phyloP scores from a whole-genome alignment of 2,113 vertebrate species.

The Sclerurus mexicanus region DNA sequence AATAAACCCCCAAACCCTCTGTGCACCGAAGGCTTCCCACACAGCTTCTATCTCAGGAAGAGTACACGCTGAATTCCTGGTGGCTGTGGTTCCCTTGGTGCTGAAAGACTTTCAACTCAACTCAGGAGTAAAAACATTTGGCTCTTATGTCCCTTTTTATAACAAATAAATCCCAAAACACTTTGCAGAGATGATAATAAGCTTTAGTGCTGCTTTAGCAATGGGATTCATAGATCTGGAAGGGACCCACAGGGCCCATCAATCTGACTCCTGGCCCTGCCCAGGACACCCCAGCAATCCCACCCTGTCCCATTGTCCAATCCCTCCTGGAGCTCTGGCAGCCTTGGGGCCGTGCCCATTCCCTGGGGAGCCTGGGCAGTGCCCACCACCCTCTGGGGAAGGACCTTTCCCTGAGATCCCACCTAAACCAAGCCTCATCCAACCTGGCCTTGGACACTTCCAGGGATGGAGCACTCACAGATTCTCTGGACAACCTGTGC shows the following conservation, averaged over 20 bases:
- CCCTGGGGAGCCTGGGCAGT: neutral
- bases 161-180: neutral
- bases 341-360: neutral
- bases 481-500: no score
- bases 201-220: neutral
- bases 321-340: neutral
- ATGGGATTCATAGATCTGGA: neutral
- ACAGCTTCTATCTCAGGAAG: neutral
- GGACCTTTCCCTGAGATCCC: rapidly evolving
- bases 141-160: neutral
- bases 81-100: neutral
- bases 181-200: neutral
- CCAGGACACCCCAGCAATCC: neutral
- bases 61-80: rapidly evolving
- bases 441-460: neutral
- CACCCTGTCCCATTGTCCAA: neutral
- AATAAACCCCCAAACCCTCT: neutral
- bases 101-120: neutral
- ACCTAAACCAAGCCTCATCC: neutral
- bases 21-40: neutral
- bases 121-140: neutral
- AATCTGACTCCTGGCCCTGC: rapidly evolving
- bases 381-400: neutral
- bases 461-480: neutral
- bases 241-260: neutral